These are phyloP conservation scores for Mactromeris polynyma DNA, from an alignment of 2,888 invertebrate species.

Conservation along the genomic window DNA sequence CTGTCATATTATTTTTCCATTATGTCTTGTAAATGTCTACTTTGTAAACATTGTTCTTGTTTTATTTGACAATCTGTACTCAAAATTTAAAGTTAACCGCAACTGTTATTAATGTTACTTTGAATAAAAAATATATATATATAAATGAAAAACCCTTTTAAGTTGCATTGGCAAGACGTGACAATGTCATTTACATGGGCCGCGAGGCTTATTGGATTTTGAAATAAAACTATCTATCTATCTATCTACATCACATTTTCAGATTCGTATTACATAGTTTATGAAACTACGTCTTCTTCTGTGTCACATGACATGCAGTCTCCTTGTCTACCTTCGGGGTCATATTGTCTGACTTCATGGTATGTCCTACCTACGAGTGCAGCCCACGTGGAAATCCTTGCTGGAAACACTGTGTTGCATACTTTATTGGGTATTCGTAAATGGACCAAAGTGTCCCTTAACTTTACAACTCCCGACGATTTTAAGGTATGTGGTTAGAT, in stretches of 20 bases:
- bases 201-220: too few species aligned
- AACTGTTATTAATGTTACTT: too few species aligned
- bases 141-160: too few species aligned
- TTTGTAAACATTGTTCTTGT: too few species aligned
- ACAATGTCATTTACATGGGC: too few species aligned
- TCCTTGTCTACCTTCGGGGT: not conserved
- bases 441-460: not conserved
- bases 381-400: not conserved
- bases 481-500: slow-evolving; percentile 13
- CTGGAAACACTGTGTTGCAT: not conserved
- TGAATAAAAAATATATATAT: too few species aligned
- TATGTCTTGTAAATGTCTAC: too few species aligned
- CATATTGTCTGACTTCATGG: not conserved
- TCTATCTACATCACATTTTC: not conserved
- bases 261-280: not conserved
- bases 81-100: too few species aligned
- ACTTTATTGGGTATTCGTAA: not conserved
- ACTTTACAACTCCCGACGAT: not conserved
- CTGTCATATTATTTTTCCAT: too few species aligned
- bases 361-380: not conserved
- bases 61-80: too few species aligned
- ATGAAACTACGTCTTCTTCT: not conserved
- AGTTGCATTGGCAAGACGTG: too few species aligned
- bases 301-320: not conserved
- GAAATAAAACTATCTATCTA: too few species aligned